Evolutionary conservation across 1,140 invertebrate species (phyloP), one percentile per base, ranked within the genome.

Genomic region (Glossosoma conforme): DNA sequence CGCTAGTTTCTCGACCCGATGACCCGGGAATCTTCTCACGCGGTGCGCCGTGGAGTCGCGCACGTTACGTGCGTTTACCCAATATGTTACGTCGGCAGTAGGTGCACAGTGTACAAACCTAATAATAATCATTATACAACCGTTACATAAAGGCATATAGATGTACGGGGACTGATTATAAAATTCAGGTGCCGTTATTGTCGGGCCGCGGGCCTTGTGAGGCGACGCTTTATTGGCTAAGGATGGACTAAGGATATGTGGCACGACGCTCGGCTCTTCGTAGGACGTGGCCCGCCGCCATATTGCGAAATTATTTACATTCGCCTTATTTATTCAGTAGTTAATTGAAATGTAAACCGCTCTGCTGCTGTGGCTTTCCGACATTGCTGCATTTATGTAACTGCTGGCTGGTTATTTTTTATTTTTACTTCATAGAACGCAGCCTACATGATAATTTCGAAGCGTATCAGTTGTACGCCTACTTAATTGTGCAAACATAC

Each of bases 161-260:
- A 40, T 32, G 11, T 24, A 41, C 45, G 45, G 13, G 45, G 17
- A 48, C 37, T 40, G 45, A 40, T 48, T 48, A 32, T 48, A 40
- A 30, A 40, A 48, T 40, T 30, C 4, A 40, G 0, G 24, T 40
- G 18, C 45, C 45, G 45, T 38, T 48, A 48, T 22, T 14, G 22
- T 5, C 22, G 13, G 21, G n/a, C 19, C 25, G 22, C 19, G 40
- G 22, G 24, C n/a, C 21, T 24, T 28, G 22, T 21, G 18, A 25
- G 28, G 11, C 18, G 41, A 9, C 13, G 22, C 13, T 28, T 28
- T n/a, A 28, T 8, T 28, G n/a, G 25, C 6, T 28, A 17, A 38
- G 22, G 11, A 35, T 42, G n/a, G 47, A 24, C 19, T 33, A 42
- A 50, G 47, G 47, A 43, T 28, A 50, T 50, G 47, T 50, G 40